Base-by-base conservation (phyloP, 2,113 vertebrate species). In the Gyps fulvus region DNA sequence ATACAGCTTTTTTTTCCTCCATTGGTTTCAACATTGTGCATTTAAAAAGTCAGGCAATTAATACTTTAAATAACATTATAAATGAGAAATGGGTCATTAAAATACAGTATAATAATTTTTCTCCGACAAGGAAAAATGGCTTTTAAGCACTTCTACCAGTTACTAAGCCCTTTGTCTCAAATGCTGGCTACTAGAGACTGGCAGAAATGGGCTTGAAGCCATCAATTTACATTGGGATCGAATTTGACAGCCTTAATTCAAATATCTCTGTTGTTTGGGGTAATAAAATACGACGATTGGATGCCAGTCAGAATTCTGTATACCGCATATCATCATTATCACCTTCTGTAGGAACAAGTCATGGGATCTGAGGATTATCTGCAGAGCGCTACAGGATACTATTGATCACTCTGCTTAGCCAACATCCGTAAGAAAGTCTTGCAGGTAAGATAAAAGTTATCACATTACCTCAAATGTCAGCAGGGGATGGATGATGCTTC, bases 391-490 rank as follows among this genome's bases (percentile, higher is more conserved):
- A 85, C 2, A 4, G 27, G 13, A 50, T 17, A 52, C 27, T 72
- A 61, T 1, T 38, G 26, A 93, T 65, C 6, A 7, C 36, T 80
- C 27, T 54, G 58, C 62, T 93, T 52, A 85, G 61, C n/a, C 52
- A 87, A 34, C 55, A 43, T 31, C 71, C 5, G 40, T 14, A 61
- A 86, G 13, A 43, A 81, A 93, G 38, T 29, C 15, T 77, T 63
- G n/a, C 59, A 74, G 72, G 67, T 81, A 72, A 95, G 66, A 90
- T 8, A 85, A 45, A 89, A 55, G 38, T 34, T 87, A 72, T 67
- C 55, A 77, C 42, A 63, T 25, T 88, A 97, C 95, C 95, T 95
- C 82, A 88, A 79, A 72, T 8, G 52, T 77, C 95, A 83, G 93
- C 93, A 90, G 90, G 61, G 87, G 62, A 91, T 34, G 79, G 82